Evolutionary conservation across 2,888 invertebrate genomes (phyloP).

Genomic region (Apocheima hispidaria): DNA sequence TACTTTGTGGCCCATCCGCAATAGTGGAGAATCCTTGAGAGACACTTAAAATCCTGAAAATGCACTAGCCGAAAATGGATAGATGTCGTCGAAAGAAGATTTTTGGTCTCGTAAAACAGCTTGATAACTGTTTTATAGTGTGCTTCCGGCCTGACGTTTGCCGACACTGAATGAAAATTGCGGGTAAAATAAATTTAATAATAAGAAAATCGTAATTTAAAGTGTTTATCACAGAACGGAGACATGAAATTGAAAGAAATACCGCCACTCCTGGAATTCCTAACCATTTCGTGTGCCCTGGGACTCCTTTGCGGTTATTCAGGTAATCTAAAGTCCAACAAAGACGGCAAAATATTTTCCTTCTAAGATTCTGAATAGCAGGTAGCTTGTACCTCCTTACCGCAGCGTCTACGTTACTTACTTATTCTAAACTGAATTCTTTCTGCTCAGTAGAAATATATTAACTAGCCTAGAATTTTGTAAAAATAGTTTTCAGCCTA

Average conservation of each 20-base stretch:
- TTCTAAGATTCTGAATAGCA: slow-evolving; percentile 17
- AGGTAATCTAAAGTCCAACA: slow-evolving; percentile 25
- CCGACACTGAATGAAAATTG: slow-evolving; percentile 37
- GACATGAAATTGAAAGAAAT: slow-evolving; percentile 36
- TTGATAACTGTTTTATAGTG: slow-evolving; percentile 10
- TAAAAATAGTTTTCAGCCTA: not conserved
- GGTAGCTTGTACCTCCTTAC: slow-evolving; percentile 3
- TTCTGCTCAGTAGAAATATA: not conserved
- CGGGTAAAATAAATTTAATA: slow-evolving; percentile 33
- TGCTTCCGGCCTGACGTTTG: slow-evolving; percentile 45
- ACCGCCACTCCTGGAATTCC: slow-evolving; percentile 22
- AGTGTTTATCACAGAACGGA: slow-evolving; percentile 27
- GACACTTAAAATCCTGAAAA: too few species aligned
- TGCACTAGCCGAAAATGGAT: too few species aligned
- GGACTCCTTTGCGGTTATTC: slow-evolving; percentile 23
- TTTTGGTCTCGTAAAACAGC: not conserved
- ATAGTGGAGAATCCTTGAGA: too few species aligned
- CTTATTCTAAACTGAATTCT: not conserved
- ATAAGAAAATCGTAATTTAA: slow-evolving; percentile 36
- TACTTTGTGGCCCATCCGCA: too few species aligned
- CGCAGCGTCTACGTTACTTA: slow-evolving; percentile 5
- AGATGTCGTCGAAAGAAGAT: not conserved
- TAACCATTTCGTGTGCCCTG: slow-evolving; percentile 17
- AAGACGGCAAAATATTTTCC: slow-evolving; percentile 27
- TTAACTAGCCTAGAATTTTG: not conserved